These are phyloP conservation scores for Parus major DNA, from an alignment of 2,113 vertebrate genomes.

Conservation along the genomic window DNA sequence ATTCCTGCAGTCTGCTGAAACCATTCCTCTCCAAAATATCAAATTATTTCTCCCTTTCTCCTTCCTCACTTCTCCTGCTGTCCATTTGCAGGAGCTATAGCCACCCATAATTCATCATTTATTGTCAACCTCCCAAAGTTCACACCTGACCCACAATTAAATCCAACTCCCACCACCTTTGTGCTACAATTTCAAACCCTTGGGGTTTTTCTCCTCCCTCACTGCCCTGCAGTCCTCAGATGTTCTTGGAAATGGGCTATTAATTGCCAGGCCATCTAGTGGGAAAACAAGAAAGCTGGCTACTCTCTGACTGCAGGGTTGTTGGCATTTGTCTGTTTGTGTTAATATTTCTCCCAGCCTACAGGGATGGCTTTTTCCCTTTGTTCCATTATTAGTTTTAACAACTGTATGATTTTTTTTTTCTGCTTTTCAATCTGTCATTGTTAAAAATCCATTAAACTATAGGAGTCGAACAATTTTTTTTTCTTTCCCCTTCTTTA, in stretches of 20 bases:
- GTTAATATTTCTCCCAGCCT: not conserved
- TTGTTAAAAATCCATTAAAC: constrained; percentile 29
- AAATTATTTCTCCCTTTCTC: not conserved
- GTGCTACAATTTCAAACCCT: not conserved
- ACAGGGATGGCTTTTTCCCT: constrained; percentile 33
- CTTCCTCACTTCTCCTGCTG: not conserved
- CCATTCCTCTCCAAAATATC: not conserved
- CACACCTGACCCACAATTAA: not conserved
- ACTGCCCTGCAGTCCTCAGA: not conserved
- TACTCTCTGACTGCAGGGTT: not conserved
- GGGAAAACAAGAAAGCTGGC: not conserved
- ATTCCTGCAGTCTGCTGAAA: not conserved
- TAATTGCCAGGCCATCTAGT: not conserved
- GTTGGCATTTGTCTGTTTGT: not conserved
- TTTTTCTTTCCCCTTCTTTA: not conserved
- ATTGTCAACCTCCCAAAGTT: not conserved
- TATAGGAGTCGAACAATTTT: not conserved
- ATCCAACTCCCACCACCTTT: not conserved
- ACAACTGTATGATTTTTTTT: not conserved
- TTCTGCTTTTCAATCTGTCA: not conserved
- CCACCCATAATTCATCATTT: not conserved
- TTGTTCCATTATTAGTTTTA: constrained; percentile 45
- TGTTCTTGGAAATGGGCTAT: not conserved
- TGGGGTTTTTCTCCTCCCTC: not conserved
- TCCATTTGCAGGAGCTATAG: not conserved